phyloP scores from a whole-genome alignment of 2,113 vertebrate genomes.

The Coptodon bakossiorum region DNA sequence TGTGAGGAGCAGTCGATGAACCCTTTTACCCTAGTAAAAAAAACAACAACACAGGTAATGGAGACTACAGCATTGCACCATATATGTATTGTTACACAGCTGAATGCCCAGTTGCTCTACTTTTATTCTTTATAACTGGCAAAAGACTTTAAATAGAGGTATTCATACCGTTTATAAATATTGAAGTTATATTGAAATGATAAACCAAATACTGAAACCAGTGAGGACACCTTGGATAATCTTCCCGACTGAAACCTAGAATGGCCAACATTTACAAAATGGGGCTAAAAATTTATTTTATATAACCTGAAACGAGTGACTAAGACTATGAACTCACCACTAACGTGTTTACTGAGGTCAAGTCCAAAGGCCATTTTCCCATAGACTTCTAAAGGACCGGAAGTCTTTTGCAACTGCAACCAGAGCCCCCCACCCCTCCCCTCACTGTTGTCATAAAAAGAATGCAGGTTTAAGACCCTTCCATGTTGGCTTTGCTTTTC shows the following conservation, averaged over 20 bases:
- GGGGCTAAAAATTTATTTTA: not conserved
- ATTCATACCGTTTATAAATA: not conserved
- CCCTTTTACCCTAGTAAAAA: not conserved
- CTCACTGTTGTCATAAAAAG: not conserved
- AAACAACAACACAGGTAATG: not conserved
- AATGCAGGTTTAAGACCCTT: not conserved
- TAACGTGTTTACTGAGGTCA: not conserved
- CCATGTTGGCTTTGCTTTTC: not conserved
- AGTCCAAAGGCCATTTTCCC: not conserved
- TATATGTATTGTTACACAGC: not conserved
- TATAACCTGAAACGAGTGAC: not conserved
- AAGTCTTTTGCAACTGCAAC: not conserved
- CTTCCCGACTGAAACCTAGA: not conserved
- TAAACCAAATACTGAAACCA: not conserved
- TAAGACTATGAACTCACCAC: not conserved
- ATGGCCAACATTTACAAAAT: not conserved
- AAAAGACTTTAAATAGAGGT: not conserved
- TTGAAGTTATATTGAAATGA: not conserved
- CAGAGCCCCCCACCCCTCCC: accelerated
- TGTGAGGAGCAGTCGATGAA: not conserved
- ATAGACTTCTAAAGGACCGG: not conserved
- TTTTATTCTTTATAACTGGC: not conserved
- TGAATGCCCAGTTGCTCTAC: not conserved
- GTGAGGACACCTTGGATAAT: not conserved
- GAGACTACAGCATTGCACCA: not conserved